These are phyloP conservation scores for Chymomyza caudatula DNA, from an alignment of 2,888 invertebrate genomes.

Conservation along the genomic window DNA sequence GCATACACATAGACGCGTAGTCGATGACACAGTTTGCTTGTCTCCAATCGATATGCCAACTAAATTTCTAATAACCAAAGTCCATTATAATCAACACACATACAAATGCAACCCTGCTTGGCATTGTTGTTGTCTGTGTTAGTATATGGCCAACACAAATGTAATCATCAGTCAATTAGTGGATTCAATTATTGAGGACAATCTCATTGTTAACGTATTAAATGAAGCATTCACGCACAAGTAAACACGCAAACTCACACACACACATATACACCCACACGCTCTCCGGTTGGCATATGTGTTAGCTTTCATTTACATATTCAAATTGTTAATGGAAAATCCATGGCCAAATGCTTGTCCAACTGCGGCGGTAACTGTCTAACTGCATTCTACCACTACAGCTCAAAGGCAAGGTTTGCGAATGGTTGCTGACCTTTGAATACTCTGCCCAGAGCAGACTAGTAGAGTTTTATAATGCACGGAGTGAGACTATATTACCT, in stretches of 20 bases:
- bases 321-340: slow-evolving; percentile 74
- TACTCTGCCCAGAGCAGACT: neutral
- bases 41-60: neutral
- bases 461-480: neutral
- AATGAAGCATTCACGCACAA: slow-evolving; percentile 69
- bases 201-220: slow-evolving; percentile 70
- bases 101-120: slow-evolving; percentile 13
- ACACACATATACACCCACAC: slow-evolving; percentile 5
- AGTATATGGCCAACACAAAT: slow-evolving; percentile 64
- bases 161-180: slow-evolving; percentile 74
- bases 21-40: neutral
- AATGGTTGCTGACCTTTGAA: neutral
- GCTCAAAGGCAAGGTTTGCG: neutral
- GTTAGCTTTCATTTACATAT: slow-evolving; percentile 59
- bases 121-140: slow-evolving; percentile 13
- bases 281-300: slow-evolving; percentile 5
- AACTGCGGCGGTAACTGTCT: slow-evolving; percentile 1
- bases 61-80: slow-evolving; percentile 24
- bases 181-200: slow-evolving; percentile 74
- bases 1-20: neutral
- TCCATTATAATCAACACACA: slow-evolving; percentile 12
- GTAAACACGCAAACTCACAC: slow-evolving; percentile 51
- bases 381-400: neutral
- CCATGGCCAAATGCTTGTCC: slow-evolving; percentile 39
- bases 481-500: too few relatives aligned